phyloP scores from a whole-genome alignment of 2,113 vertebrate genomes.

The Tonatia bakeri region DNA sequence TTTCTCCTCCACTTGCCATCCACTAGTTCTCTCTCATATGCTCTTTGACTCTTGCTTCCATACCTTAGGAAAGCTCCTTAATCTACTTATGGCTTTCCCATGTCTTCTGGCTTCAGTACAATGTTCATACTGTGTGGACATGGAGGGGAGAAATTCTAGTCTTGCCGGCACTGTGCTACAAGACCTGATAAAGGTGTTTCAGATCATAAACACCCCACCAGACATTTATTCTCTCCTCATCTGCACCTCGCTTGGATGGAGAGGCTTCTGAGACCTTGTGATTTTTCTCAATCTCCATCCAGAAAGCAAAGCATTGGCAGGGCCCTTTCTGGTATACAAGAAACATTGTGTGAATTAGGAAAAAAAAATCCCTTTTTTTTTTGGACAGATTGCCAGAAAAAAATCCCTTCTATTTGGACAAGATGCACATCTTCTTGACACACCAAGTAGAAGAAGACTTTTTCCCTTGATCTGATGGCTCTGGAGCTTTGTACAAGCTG shows the following conservation, averaged over 20 bases:
- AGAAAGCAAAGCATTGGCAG: not conserved
- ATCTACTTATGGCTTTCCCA: not conserved
- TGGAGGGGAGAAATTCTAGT: not conserved
- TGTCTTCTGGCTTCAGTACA: not conserved
- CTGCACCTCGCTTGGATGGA: not conserved
- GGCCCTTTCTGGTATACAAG: not conserved
- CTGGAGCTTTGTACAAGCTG: not conserved
- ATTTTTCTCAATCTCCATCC: not conserved
- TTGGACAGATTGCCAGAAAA: not conserved
- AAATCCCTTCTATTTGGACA: not conserved
- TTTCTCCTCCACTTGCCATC: not conserved
- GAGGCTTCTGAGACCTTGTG: not conserved
- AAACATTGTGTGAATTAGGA: not conserved
- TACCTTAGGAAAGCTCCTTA: not conserved
- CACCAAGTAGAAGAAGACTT: not conserved
- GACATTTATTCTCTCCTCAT: not conserved
- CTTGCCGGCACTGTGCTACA: rapidly evolving
- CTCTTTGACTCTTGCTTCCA: not conserved
- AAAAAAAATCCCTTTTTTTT: not conserved
- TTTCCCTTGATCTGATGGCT: not conserved
- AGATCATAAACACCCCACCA: not conserved
- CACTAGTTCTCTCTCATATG: not conserved
- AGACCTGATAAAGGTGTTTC: not conserved
- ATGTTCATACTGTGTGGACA: not conserved
- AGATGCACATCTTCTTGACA: not conserved